Evolutionary conservation across 1,140 invertebrate species (phyloP), one percentile per base, ranked within the genome.

Genomic region (Polypedilum vanderplanki): DNA sequence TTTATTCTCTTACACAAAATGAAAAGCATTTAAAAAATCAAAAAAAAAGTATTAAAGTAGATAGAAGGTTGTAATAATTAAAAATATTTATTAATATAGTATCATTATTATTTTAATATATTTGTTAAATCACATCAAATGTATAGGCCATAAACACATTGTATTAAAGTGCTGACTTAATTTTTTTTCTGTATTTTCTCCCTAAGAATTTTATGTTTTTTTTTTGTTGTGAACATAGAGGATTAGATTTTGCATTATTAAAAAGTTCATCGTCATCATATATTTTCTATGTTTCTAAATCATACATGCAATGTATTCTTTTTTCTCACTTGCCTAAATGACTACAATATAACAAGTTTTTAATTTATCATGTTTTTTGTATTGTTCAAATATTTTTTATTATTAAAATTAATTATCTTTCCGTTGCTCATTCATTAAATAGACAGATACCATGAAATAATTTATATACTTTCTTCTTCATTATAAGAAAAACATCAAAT

Each of bases 121-220:
- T 57, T 57, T 57, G 46, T 57, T 57, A 57, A 57, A 57, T 57
- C 46, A 57, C 46, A 57, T 57, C 46, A 57, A 57, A 57, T 57
- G 12, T 57, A 57, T 57, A 57, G 46, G 46, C 46, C 46, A 57
- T 57, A n/a, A 57, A 57, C 46, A 57, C 46, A 57, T 57, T 57
- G 46, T 57, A 33, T 57, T 57, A 57, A n/a, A 57, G 46, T 57
- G 46, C 46, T 57, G 46, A 57, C n/a, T 57, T 57, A 57, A 15
- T 57, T 57, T 57, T 15, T 57, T 57, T 46, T 46, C 41, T 46
- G 9, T 46, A 46, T n/a, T 57, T 57, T 57, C 46, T 57, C 46
- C 46, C 46, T 57, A 57, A 57, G 46, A 57, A n/a, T 57, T 57
- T 57, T 57, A n/a, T 57, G 46, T 57, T 57, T 57, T 57, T n/a